Evolutionary conservation across 1,140 invertebrate genomes (phyloP).

Genomic region (Galleria mellonella): DNA sequence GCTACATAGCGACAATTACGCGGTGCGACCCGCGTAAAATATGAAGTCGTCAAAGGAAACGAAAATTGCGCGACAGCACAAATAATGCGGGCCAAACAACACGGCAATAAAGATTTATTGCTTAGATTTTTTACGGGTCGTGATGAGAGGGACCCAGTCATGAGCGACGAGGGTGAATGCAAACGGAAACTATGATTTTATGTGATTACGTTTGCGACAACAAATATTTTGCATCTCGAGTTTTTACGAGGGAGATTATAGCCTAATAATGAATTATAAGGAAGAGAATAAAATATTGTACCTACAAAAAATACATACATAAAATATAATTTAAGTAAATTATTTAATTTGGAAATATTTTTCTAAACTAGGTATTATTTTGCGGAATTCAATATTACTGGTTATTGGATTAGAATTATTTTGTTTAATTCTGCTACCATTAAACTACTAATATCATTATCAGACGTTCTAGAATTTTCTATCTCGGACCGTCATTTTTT

Average conservation of each 20-base stretch:
- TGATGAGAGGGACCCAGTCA: conserved; percentile 1
- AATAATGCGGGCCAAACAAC: conserved; percentile 64
- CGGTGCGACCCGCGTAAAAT: conserved; percentile 25
- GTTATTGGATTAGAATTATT: too few relatives aligned
- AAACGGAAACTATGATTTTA: not conserved
- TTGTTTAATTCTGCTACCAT: too few relatives aligned
- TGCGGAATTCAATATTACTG: too few relatives aligned
- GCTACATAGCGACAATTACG: conserved; percentile 24
- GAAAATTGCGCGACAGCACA: conserved; percentile 55
- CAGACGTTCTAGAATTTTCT: too few relatives aligned
- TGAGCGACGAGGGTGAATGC: not conserved
- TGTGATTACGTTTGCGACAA: conserved; percentile 3
- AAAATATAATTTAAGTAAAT: too few relatives aligned
- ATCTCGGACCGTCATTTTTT: too few relatives aligned
- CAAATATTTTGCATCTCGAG: conserved; percentile 3
- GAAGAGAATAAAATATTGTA: too few relatives aligned
- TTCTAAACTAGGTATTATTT: too few relatives aligned
- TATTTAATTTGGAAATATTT: too few relatives aligned
- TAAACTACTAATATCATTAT: too few relatives aligned
- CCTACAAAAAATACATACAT: too few relatives aligned
- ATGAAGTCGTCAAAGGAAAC: conserved; percentile 54
- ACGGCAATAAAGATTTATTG: conserved; percentile 69
- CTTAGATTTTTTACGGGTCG: conserved; percentile 48
- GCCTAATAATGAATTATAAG: not conserved
- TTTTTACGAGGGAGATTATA: not conserved